phyloP scores from a whole-genome alignment of 1,140 invertebrate species.

The Vanessa tameamea region DNA sequence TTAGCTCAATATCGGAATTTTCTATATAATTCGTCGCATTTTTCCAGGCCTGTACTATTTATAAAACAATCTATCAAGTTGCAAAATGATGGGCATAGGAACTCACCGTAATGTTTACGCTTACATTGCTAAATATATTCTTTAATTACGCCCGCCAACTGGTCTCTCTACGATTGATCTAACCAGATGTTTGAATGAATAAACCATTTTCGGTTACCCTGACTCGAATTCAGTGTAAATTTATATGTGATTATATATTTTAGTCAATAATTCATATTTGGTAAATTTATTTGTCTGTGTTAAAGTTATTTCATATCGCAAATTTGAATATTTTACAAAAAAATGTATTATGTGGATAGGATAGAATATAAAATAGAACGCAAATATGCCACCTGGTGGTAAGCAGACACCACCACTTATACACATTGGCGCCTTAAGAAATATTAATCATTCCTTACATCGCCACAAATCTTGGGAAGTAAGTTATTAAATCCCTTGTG shows the following conservation, averaged over 20 bases:
- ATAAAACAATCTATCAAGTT: neutral
- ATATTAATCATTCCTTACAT: too few species aligned
- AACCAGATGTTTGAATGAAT: slow-evolving; percentile 16
- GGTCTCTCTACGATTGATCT: slow-evolving; percentile 10
- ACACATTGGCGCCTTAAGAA: too few species aligned
- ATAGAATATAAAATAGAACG: too few species aligned
- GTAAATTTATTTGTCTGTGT: neutral
- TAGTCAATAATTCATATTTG: slow-evolving; percentile 1
- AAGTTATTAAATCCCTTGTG: too few species aligned
- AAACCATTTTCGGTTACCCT: slow-evolving; percentile 14
- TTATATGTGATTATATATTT: neutral
- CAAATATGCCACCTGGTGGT: too few species aligned
- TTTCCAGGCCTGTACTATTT: neutral
- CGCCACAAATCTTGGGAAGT: too few species aligned
- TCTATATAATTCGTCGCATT: neutral
- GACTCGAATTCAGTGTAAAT: slow-evolving; percentile 1
- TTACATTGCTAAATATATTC: slow-evolving; percentile 18
- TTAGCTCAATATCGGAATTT: neutral
- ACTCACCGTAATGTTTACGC: slow-evolving; percentile 6
- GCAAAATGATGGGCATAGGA: neutral
- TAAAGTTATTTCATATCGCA: neutral
- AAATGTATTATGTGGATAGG: too few species aligned
- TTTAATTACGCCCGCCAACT: slow-evolving; percentile 14
- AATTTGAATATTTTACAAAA: neutral
- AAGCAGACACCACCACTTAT: too few species aligned